A percentile compares a stretch with the other conserved stretches of the same genome.
phyloP scores from a whole-genome alignment of 2,888 invertebrate species.

The Leptopilina myrica region DNA sequence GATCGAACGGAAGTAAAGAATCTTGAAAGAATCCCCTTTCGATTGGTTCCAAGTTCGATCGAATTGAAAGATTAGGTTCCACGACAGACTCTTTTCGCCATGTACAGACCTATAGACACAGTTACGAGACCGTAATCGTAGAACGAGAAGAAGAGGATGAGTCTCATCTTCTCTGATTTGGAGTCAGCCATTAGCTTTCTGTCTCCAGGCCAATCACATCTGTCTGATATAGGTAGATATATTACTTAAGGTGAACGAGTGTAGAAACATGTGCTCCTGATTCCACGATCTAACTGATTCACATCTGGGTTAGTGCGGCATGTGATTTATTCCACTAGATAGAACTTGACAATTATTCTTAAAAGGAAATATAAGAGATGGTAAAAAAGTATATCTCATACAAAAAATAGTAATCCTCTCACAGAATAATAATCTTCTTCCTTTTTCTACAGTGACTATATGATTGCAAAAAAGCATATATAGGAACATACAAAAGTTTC shows the following conservation, averaged over 20 bases:
- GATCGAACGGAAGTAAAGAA: conserved; percentile 47
- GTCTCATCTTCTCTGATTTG: conserved; percentile 40
- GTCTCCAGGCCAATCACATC: conserved; percentile 61
- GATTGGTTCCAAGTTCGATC: conserved; percentile 52
- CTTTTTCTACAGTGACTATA: too few relatives aligned
- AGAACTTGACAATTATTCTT: too few relatives aligned
- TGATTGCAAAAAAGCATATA: too few relatives aligned
- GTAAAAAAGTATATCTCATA: too few relatives aligned
- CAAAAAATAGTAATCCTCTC: too few relatives aligned
- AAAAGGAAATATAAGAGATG: too few relatives aligned
- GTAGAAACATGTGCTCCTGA: conserved; percentile 28
- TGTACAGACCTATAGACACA: conserved; percentile 32
- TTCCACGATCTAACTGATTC: conserved; percentile 10
- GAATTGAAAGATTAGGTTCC: conserved; percentile 38
- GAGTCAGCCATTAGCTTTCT: conserved; percentile 65
- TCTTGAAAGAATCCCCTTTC: conserved; percentile 38
- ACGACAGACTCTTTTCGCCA: conserved; percentile 34
- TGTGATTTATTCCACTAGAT: conserved; percentile 2
- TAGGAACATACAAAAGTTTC: too few relatives aligned
- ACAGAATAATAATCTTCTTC: too few relatives aligned
- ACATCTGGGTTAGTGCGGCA: background rate
- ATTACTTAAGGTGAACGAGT: conserved; percentile 34
- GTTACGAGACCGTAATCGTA: conserved; percentile 45
- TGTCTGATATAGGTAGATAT: conserved; percentile 41
- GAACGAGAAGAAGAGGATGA: conserved; percentile 47